These are phyloP conservation scores for Pocillopora verrucosa DNA, from an alignment of 64 coral and sea anemone species.

Conservation along the genomic window DNA sequence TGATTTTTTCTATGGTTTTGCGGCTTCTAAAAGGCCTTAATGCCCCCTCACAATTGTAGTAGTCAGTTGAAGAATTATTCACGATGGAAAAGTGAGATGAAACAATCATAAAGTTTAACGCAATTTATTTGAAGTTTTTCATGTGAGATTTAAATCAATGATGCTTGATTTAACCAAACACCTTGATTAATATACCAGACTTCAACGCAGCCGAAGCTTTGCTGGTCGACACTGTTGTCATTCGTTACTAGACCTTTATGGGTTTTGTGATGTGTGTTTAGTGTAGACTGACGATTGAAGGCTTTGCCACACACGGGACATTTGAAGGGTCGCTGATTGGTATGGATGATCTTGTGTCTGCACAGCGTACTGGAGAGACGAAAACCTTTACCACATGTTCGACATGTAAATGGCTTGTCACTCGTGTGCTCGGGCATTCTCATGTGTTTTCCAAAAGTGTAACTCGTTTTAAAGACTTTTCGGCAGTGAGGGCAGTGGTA, in stretches of 20 bases:
- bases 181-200: no score
- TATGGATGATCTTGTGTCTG: conserved; percentile 17
- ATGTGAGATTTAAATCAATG: no score
- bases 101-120: no score
- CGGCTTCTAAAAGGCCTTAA: no score
- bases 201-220: no score
- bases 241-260: background rate
- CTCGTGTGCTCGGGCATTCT: conserved; percentile 13
- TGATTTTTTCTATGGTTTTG: no score
- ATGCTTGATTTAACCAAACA: background rate
- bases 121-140: no score
- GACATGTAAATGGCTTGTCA: conserved; percentile 2
- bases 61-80: no score
- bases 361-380: conserved; percentile 18
- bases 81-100: no score
- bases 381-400: conserved; percentile 9
- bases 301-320: conserved; percentile 5
- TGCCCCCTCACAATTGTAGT: no score
- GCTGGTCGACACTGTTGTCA: background rate
- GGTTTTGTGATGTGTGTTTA: conserved; percentile 5
- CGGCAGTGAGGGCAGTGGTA: conserved; percentile 9
- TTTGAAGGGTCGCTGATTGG: conserved; percentile 15
- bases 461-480: conserved; percentile 17
- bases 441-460: conserved; percentile 17
- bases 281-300: conserved; percentile 11